A percentile compares a stretch with the other conserved stretches of the same genome.
Evolutionary conservation across 2,888 invertebrate species (phyloP).

Genomic region (Temnothorax rugatulus): DNA sequence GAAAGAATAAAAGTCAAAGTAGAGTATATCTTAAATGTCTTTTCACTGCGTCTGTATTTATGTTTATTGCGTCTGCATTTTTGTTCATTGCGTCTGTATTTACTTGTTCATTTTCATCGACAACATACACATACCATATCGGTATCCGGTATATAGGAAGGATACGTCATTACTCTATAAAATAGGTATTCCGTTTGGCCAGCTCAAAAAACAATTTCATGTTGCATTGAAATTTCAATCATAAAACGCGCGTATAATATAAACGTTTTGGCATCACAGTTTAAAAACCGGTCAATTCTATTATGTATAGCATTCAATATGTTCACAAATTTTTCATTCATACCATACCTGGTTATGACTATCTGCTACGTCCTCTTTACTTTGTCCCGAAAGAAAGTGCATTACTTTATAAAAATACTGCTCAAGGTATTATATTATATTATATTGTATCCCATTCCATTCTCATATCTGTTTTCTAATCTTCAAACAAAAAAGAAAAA

Average conservation of each 20-base stretch:
- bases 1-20: slow-evolving; percentile 54
- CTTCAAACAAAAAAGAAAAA: slow-evolving; percentile 23
- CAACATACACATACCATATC: slow-evolving; percentile 78
- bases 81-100: slow-evolving; percentile 71
- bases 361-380: slow-evolving; percentile 28
- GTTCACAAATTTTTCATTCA: slow-evolving; percentile 23
- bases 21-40: slow-evolving; percentile 69
- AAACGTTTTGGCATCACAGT: slow-evolving; percentile 78
- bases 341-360: slow-evolving; percentile 28
- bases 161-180: slow-evolving; percentile 80
- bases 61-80: slow-evolving; percentile 66
- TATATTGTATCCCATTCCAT: slow-evolving; percentile 57
- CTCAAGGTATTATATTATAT: slow-evolving; percentile 62
- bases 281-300: slow-evolving; percentile 70
- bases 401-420: slow-evolving; percentile 76
- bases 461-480: slow-evolving; percentile 55
- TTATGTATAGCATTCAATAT: slow-evolving; percentile 7
- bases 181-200: slow-evolving; percentile 76
- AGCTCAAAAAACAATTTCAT: slow-evolving; percentile 69
- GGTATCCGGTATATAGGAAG: slow-evolving; percentile 75
- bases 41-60: slow-evolving; percentile 61
- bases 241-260: slow-evolving; percentile 74
- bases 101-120: slow-evolving; percentile 73
- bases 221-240: slow-evolving; percentile 71
- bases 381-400: slow-evolving; percentile 69